These are phyloP conservation scores for Drosophila gaucha DNA, from an alignment of 2,888 invertebrate genomes.

Conservation along the genomic window DNA sequence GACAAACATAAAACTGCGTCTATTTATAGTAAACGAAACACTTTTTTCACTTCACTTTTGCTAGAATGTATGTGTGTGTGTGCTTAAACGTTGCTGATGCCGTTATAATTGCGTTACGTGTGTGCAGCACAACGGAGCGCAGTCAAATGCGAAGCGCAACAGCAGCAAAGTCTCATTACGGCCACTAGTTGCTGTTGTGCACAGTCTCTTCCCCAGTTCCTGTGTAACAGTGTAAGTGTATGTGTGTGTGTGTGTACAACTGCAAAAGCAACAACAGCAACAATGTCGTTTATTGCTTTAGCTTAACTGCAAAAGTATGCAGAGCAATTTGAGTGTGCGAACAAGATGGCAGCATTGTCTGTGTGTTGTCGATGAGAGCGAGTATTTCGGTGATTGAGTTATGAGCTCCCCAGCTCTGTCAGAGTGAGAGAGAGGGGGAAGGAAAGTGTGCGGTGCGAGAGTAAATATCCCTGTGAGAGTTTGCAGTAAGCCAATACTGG, in stretches of 20 bases:
- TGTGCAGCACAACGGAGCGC: slow-evolving; percentile 49
- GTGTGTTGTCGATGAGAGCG: slow-evolving; percentile 4
- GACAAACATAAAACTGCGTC: not conserved
- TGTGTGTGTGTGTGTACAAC: slow-evolving; percentile 41
- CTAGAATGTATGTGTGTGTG: slow-evolving; percentile 1
- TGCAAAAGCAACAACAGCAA: slow-evolving; percentile 48
- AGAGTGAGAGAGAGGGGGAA: not conserved
- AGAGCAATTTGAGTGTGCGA: slow-evolving; percentile 45
- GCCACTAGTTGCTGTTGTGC: slow-evolving; percentile 77
- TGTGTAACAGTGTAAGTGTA: slow-evolving; percentile 3
- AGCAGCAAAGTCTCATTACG: slow-evolving; percentile 61
- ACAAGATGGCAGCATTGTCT: slow-evolving; percentile 41
- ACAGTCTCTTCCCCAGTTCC: slow-evolving; percentile 35
- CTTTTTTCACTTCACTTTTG: slow-evolving; percentile 22
- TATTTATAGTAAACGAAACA: not conserved
- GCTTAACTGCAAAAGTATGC: slow-evolving; percentile 50
- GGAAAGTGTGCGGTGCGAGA: slow-evolving; percentile 5
- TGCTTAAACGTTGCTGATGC: slow-evolving; percentile 1
- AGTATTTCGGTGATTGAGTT: slow-evolving; percentile 9
- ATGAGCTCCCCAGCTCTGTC: slow-evolving; percentile 17
- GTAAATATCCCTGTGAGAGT: slow-evolving; percentile 55
- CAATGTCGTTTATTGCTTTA: slow-evolving; percentile 37
- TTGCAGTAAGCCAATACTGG: slow-evolving; percentile 26
- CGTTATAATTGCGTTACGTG: slow-evolving; percentile 46
- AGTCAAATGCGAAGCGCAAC: slow-evolving; percentile 57